These are phyloP conservation scores for Chlorodrepanis virens DNA, from an alignment of 2,113 vertebrate genomes.

Conservation along the genomic window DNA sequence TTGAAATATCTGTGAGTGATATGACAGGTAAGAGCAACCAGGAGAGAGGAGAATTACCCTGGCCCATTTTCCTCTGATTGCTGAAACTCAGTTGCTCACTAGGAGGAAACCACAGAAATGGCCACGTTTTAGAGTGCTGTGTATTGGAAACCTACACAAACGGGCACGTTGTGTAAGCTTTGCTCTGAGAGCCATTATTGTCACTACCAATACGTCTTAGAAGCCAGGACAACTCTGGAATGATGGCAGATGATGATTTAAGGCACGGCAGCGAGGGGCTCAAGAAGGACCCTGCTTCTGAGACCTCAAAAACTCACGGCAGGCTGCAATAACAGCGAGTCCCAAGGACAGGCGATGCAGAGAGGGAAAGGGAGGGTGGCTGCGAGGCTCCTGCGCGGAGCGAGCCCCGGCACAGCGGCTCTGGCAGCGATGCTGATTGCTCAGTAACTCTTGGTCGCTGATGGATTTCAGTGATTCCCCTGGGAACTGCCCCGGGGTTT, in stretches of 20 bases:
- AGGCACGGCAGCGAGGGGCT: neutral
- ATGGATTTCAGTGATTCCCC: neutral
- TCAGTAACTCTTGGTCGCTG: neutral
- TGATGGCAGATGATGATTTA: neutral
- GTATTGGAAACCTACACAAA: neutral
- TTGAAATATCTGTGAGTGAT: neutral
- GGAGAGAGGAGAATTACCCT: neutral
- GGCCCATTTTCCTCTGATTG: neutral
- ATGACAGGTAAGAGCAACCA: neutral
- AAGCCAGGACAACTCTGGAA: neutral
- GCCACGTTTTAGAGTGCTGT: neutral
- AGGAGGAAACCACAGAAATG: conserved; percentile 3
- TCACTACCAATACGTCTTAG: neutral
- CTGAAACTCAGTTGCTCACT: neutral
- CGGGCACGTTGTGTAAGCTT: neutral
- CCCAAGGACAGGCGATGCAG: neutral
- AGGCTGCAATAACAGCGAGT: neutral
- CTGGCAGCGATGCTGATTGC: neutral
- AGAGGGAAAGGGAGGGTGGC: neutral
- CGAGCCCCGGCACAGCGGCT: neutral
- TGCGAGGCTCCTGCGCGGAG: neutral
- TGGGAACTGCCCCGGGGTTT: neutral
- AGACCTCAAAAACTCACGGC: neutral
- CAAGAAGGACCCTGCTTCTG: neutral
- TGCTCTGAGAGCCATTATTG: neutral